A percentile compares a stretch with the other conserved stretches of the same genome.
Conservation (phyloP, 2,888 invertebrate species). For the Agonopterix subpropinquella region DNA sequence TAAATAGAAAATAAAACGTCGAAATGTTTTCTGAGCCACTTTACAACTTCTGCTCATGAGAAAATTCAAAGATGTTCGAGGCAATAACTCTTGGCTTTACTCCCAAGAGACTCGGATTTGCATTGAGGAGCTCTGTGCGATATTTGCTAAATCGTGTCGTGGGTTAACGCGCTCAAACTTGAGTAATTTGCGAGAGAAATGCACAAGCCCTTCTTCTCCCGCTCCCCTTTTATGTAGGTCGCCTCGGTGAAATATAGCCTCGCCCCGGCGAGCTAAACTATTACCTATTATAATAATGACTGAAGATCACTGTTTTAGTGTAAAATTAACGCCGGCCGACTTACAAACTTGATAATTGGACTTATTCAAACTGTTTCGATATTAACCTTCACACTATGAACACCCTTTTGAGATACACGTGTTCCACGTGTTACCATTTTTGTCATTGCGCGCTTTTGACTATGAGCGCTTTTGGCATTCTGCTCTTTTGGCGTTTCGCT, state of each 20-base stretch:
- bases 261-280: conserved; percentile 13
- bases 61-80: conserved; percentile 21
- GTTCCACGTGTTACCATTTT: too few species aligned
- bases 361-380: not conserved
- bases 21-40: not conserved
- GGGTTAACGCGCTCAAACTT: conserved; percentile 33
- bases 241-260: conserved; percentile 15
- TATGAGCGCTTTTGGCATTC: too few species aligned
- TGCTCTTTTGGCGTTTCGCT: too few species aligned
- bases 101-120: conserved; percentile 32
- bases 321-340: conserved; percentile 1
- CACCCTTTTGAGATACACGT: too few species aligned
- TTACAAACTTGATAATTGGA: conserved; percentile 3
- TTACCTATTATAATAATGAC: conserved; percentile 24
- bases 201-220: conserved; percentile 13
- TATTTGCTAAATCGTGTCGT: conserved; percentile 35
- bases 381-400: too few species aligned
- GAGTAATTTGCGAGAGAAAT: conserved; percentile 29
- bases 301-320: conserved; percentile 5
- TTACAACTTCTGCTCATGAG: conserved; percentile 13
- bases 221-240: conserved; percentile 19
- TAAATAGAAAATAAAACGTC: too few species aligned
- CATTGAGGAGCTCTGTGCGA: conserved; percentile 21
- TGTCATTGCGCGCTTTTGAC: too few species aligned
- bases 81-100: conserved; percentile 24